phyloP scores from a whole-genome alignment of 2,113 vertebrate species.

The Marmota flaviventris region DNA sequence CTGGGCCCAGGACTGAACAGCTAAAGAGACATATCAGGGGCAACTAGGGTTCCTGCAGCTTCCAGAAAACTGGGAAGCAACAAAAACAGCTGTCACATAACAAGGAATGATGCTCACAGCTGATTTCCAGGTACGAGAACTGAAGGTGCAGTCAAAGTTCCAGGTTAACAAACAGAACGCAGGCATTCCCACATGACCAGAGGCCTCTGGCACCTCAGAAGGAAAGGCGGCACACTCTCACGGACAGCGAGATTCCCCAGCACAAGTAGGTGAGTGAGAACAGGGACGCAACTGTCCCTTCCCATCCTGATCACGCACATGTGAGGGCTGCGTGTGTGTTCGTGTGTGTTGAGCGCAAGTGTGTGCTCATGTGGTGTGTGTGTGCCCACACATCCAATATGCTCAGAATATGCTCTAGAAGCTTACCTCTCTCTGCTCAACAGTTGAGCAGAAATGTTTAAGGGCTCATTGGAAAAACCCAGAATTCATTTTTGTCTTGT shows the following conservation, averaged over 20 bases:
- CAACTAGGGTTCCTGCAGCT: neutral
- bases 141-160: neutral
- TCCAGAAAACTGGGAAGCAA: neutral
- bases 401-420: neutral
- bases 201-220: no score
- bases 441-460: neutral
- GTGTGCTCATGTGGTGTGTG: rapidly evolving
- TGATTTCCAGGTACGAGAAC: neutral
- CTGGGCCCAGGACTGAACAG: neutral
- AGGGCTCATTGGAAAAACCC: slow-evolving; percentile 41
- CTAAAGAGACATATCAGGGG: neutral
- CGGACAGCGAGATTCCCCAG: neutral
- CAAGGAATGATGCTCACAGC: neutral
- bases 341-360: neutral
- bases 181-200: no score
- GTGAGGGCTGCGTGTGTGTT: neutral
- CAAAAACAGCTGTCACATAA: rapidly evolving
- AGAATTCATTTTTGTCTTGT: slow-evolving; percentile 69
- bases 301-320: neutral
- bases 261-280: no score
- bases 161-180: neutral
- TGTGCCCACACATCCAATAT: rapidly evolving
- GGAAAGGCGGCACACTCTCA: neutral
- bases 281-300: rapidly evolving
- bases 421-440: neutral